Evolutionary conservation across 2,888 invertebrate genomes (phyloP).

Genomic region (Agriopis marginaria): DNA sequence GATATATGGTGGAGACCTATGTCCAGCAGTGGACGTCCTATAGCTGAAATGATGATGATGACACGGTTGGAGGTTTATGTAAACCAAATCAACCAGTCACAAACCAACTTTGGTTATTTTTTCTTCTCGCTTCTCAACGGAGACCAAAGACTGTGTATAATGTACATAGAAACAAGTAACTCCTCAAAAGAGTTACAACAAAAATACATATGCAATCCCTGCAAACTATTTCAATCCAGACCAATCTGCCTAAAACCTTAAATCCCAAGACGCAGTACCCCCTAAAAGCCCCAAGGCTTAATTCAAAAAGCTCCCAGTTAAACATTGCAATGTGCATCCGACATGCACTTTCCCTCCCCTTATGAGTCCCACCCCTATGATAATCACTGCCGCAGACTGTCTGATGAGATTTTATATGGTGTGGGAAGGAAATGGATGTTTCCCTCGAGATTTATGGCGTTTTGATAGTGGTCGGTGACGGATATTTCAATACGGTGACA

Average conservation of each 20-base stretch:
- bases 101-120: not conserved
- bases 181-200: no score
- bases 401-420: slow-evolving; percentile 55
- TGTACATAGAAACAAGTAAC: not conserved
- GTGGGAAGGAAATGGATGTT: slow-evolving; percentile 26
- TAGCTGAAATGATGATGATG: no score
- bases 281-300: slow-evolving; percentile 35
- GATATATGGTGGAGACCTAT: no score
- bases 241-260: slow-evolving; percentile 31
- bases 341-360: slow-evolving; percentile 31
- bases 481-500: slow-evolving; percentile 26
- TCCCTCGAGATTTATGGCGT: slow-evolving; percentile 41
- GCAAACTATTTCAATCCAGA: slow-evolving; percentile 18
- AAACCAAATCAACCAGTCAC: not conserved
- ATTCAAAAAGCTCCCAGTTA: slow-evolving; percentile 16
- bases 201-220: not conserved
- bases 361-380: slow-evolving; percentile 43
- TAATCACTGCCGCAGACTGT: slow-evolving; percentile 53
- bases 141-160: no score
- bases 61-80: slow-evolving; percentile 2
- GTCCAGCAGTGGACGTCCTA: no score
- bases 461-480: slow-evolving; percentile 33
- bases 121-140: no score
- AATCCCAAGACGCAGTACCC: slow-evolving; percentile 35
- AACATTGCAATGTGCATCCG: slow-evolving; percentile 36